phyloP scores from a whole-genome alignment of 2,113 vertebrate genomes.

The Lepidothrix coronata region DNA sequence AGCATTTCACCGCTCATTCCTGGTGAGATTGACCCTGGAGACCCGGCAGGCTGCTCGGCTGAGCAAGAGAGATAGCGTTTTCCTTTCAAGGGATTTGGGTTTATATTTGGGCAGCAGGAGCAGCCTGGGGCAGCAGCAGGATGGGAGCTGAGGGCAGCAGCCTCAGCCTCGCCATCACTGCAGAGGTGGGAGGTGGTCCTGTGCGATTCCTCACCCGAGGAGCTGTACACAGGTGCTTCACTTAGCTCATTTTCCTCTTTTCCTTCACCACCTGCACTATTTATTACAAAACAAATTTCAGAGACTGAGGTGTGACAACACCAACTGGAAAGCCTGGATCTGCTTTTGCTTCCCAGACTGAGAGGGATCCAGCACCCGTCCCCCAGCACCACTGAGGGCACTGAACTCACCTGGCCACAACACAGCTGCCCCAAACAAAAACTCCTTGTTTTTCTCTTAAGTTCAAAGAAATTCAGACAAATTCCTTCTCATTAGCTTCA shows the following conservation, averaged over 20 bases:
- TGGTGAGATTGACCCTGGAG: background rate
- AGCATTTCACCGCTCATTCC: background rate
- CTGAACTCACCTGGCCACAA: background rate
- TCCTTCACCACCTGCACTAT: background rate
- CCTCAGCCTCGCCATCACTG: background rate
- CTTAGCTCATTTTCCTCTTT: background rate
- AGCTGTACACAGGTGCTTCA: background rate
- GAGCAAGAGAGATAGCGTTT: background rate
- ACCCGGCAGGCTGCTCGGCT: background rate
- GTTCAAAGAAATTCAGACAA: background rate
- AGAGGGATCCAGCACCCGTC: background rate
- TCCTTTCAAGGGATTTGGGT: constrained; percentile 34
- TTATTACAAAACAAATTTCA: background rate
- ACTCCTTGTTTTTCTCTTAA: background rate
- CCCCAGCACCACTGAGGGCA: background rate
- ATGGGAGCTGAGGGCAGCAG: background rate
- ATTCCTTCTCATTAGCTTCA: background rate
- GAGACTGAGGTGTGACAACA: background rate
- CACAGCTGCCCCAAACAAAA: background rate
- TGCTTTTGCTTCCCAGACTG: background rate
- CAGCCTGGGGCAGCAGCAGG: background rate
- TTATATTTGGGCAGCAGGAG: background rate
- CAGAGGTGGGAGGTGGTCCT: background rate
- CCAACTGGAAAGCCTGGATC: background rate
- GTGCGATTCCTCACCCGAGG: background rate